Percentiles rank a stretch among this genome's conserved stretches.
These are phyloP conservation scores for Mesocricetus auratus DNA, from an alignment of 2,113 vertebrate species.

Conservation along the genomic window DNA sequence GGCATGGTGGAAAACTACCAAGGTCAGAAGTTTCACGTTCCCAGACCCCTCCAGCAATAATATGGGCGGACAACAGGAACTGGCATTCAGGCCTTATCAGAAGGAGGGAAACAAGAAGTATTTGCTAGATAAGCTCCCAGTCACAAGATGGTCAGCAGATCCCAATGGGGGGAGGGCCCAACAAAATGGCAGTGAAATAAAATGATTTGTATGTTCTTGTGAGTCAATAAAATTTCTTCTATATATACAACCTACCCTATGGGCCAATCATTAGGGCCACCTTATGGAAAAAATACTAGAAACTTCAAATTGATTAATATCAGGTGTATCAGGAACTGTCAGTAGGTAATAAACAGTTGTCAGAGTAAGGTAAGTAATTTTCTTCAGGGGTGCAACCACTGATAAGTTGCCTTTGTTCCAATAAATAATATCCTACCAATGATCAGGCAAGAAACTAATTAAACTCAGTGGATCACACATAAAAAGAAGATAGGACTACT, in stretches of 20 bases:
- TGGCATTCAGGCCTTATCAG: too few relatives aligned
- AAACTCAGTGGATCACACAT: not conserved
- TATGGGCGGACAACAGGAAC: too few relatives aligned
- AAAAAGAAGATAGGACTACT: not conserved
- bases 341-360: not conserved
- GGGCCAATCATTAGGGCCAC: not conserved
- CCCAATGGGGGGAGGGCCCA: too few relatives aligned
- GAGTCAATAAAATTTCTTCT: not conserved
- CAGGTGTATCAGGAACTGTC: not conserved
- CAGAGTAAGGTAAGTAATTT: not conserved
- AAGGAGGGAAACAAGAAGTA: too few relatives aligned
- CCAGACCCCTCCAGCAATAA: too few relatives aligned
- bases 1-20: too few relatives aligned
- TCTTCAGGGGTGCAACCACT: not conserved
- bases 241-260: not conserved
- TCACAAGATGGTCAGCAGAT: too few relatives aligned
- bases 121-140: too few relatives aligned
- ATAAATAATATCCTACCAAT: not conserved
- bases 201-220: not conserved
- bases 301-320: not conserved
- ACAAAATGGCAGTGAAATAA: not conserved
- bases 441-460: not conserved
- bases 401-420: not conserved
- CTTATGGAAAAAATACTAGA: not conserved
- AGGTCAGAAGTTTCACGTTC: too few relatives aligned